Evolutionary conservation across 2,113 vertebrate species (phyloP).

Genomic region (Potamarius usumacintae): DNA sequence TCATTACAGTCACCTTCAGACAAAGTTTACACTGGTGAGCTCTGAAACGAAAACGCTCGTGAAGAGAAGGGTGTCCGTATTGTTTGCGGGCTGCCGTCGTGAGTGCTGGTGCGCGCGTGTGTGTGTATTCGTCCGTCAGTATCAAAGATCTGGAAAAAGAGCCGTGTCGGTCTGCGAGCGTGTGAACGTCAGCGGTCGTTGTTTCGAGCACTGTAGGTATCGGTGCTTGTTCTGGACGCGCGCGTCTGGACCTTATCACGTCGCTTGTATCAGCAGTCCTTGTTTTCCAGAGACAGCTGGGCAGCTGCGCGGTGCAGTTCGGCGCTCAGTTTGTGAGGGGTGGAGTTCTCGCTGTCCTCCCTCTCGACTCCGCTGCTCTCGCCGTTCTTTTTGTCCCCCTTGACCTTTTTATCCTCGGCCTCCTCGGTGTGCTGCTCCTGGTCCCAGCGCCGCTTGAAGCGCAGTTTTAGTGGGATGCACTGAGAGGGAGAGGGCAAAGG

Average conservation of each 20-base stretch:
- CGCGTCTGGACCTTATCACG: not conserved
- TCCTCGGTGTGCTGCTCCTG: conserved; percentile 89
- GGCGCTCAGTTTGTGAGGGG: conserved; percentile 72
- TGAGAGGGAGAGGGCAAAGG: conserved; percentile 55
- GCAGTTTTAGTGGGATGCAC: conserved; percentile 88
- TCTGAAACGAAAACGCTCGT: not conserved
- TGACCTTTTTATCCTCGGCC: conserved; percentile 80
- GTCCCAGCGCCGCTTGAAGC: conserved; percentile 90
- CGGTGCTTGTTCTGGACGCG: not conserved
- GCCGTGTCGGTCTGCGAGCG: conserved; percentile 32
- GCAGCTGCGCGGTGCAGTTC: conserved; percentile 88
- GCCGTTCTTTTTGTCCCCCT: conserved; percentile 60
- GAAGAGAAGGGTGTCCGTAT: not conserved
- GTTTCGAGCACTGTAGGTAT: not conserved
- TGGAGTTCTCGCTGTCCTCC: conserved; percentile 62
- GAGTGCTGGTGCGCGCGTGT: conserved; percentile 27
- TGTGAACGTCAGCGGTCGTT: conserved; percentile 6
- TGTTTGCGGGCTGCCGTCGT: conserved; percentile 2
- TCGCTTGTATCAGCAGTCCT: conserved; percentile 79
- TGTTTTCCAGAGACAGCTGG: conserved; percentile 88
- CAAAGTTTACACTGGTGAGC: conserved; percentile 4
- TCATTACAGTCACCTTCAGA: not conserved
- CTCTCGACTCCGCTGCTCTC: conserved; percentile 55
- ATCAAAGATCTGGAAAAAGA: conserved; percentile 24
- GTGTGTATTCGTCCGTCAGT: conserved; percentile 36